Percentiles rank a stretch among this genome's conserved stretches.
Evolutionary conservation across 2,113 vertebrate genomes (phyloP).

Genomic region (Castor canadensis): DNA sequence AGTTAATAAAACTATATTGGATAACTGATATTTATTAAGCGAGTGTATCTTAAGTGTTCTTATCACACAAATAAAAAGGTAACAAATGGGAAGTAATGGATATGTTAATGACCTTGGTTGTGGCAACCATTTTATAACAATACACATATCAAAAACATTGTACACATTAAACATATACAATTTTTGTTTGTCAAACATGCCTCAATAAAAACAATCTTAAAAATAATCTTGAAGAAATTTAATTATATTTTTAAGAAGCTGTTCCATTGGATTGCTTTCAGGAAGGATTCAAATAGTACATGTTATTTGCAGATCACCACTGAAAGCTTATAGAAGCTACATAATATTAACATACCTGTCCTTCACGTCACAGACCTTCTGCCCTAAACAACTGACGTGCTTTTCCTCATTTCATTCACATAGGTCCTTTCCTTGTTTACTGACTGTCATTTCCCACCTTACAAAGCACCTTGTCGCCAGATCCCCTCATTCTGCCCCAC

Average conservation of each 20-base stretch:
- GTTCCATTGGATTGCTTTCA: background rate
- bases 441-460: slow-evolving; percentile 82
- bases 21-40: background rate
- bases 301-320: background rate
- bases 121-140: background rate
- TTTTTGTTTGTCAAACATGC: background rate
- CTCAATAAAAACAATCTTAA: background rate
- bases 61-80: background rate
- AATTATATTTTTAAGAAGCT: background rate
- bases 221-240: background rate
- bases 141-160: background rate
- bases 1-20: background rate
- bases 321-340: background rate
- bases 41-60: background rate
- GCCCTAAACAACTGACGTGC: background rate
- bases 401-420: slow-evolving; percentile 69
- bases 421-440: slow-evolving; percentile 70
- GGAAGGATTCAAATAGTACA: background rate
- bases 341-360: background rate
- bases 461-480: slow-evolving; percentile 80
- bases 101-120: background rate
- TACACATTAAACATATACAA: background rate
- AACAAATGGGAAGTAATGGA: background rate
- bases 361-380: background rate
- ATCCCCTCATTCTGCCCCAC: slow-evolving; percentile 68